phyloP scores from a whole-genome alignment of 2,797 vertebrate species.

The Crossoptilon crossoptilon region DNA sequence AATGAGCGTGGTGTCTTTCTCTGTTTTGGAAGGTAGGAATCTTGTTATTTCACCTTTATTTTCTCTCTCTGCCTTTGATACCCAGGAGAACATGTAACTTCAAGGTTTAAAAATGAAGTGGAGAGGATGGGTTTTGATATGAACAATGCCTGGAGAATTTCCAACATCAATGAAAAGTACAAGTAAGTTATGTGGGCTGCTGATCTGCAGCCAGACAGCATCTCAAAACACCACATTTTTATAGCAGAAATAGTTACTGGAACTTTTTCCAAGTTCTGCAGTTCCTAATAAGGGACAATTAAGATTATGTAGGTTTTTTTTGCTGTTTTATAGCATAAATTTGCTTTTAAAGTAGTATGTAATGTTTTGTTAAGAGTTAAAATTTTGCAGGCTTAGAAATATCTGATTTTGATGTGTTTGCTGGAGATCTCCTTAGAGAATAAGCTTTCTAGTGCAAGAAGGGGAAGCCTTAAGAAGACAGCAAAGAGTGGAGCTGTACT shows the following conservation, averaged over 20 bases:
- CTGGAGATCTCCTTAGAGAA: background rate
- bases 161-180: slow-evolving; percentile 98
- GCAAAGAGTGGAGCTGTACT: background rate
- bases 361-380: background rate
- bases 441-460: background rate
- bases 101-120: slow-evolving; percentile 96
- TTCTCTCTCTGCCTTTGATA: slow-evolving; percentile 27
- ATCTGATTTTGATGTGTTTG: background rate
- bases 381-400: background rate
- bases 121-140: slow-evolving; percentile 98
- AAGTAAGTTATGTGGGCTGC: slow-evolving; percentile 82
- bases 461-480: background rate
- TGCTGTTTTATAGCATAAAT: slow-evolving; percentile 14
- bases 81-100: slow-evolving; percentile 94
- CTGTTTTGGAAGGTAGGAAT: background rate
- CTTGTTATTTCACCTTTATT: slow-evolving; percentile 12
- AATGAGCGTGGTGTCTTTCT: background rate
- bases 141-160: slow-evolving; percentile 97
- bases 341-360: slow-evolving; percentile 2
- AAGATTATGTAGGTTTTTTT: background rate
- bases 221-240: background rate
- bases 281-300: background rate
- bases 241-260: background rate
- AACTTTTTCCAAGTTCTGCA: background rate
- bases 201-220: background rate